Conservation (phyloP, 2,888 invertebrate genomes). For the Aphrophora alni region DNA sequence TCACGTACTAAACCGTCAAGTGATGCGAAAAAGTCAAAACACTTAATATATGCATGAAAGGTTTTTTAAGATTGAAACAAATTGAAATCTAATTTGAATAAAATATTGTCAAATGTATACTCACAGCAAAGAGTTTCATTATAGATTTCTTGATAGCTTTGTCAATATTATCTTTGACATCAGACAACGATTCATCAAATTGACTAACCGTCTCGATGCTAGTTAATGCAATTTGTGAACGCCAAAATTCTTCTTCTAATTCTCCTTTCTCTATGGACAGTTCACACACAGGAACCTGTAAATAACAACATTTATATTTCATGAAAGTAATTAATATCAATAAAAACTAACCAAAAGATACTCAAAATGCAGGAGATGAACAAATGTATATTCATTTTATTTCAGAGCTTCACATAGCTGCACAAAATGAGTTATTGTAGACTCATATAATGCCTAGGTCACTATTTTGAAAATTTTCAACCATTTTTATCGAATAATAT, state of each 20-base stretch:
- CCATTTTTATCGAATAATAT: no score
- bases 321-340: no score
- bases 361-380: neutral
- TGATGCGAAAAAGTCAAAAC: no score
- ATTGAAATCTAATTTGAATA: no score
- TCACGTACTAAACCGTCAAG: no score
- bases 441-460: no score
- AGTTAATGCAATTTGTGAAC: conserved; percentile 29
- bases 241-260: conserved; percentile 68
- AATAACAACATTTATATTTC: conserved; percentile 27
- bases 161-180: conserved; percentile 19
- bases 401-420: no score
- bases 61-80: no score
- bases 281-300: conserved; percentile 78
- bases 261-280: conserved; percentile 78
- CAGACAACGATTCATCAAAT: neutral
- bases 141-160: conserved; percentile 60
- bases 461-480: no score
- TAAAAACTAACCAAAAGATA: neutral
- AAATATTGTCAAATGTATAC: no score
- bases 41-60: no score
- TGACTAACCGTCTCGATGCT: neutral
- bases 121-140: conserved; percentile 89
- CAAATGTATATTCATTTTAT: neutral
- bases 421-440: no score